Evolutionary conservation across 2,113 vertebrate genomes (phyloP).

Genomic region (Oryctolagus cuniculus): DNA sequence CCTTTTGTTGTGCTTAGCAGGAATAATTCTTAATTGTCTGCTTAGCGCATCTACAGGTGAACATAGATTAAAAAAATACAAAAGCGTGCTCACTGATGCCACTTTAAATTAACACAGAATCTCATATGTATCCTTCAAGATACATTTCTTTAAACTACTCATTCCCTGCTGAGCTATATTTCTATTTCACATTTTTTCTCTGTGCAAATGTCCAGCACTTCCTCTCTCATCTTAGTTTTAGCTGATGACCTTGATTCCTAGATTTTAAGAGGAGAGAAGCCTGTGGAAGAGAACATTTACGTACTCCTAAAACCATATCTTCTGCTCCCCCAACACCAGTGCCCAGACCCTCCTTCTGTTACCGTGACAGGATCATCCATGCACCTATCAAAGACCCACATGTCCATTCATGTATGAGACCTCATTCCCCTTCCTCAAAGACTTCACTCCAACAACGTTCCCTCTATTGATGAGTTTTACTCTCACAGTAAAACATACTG

Average conservation of each 20-base stretch:
- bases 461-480: neutral
- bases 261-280: neutral
- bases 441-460: neutral
- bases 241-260: neutral
- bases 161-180: neutral
- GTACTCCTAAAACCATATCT: neutral
- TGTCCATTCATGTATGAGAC: neutral
- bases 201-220: neutral
- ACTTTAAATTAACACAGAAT: neutral
- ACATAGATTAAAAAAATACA: neutral
- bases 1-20: neutral
- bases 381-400: neutral
- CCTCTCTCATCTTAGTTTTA: neutral
- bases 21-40: neutral
- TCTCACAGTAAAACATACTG: neutral
- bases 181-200: neutral
- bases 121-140: neutral
- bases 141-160: neutral
- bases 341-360: neutral
- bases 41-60: neutral
- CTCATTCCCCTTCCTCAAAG: neutral
- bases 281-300: neutral
- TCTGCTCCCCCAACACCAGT: neutral
- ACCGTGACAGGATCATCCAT: neutral
- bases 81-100: neutral